These are phyloP conservation scores for Clistopyga incitator DNA, from an alignment of 2,888 invertebrate genomes.

Conservation along the genomic window DNA sequence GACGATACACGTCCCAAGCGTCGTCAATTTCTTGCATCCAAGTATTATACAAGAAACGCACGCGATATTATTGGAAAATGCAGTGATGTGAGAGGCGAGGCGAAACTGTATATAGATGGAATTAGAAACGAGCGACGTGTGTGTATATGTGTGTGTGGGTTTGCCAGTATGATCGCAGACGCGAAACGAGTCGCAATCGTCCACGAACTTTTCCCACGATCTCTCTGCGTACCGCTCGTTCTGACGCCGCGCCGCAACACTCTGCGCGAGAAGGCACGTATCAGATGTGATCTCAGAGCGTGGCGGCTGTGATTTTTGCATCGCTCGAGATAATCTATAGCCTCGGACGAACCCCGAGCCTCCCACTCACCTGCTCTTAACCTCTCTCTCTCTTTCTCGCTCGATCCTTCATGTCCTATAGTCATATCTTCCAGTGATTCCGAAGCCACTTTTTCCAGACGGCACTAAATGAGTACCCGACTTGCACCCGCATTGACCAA, in stretches of 20 bases:
- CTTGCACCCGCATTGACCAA: constrained; percentile 14
- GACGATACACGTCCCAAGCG: constrained; percentile 3
- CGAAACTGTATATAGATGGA: constrained; percentile 27
- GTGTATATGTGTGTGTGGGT: constrained; percentile 6
- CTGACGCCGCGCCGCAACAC: constrained; percentile 35
- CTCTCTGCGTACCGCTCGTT: constrained; percentile 61
- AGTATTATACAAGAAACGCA: constrained; percentile 18
- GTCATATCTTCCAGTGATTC: constrained; percentile 1
- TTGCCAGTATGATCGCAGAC: constrained; percentile 3
- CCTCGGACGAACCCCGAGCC: constrained; percentile 55
- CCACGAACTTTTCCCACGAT: constrained; percentile 70
- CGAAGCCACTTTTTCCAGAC: constrained; percentile 1
- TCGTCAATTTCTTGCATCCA: background rate
- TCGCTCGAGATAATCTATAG: constrained; percentile 71
- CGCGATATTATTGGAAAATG: constrained; percentile 39
- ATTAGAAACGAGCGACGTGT: constrained; percentile 48
- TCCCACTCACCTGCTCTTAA: constrained; percentile 39
- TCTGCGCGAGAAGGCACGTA: constrained; percentile 57
- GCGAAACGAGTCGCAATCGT: constrained; percentile 65
- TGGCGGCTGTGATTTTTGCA: constrained; percentile 72
- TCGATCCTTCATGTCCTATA: background rate
- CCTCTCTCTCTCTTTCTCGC: constrained; percentile 12
- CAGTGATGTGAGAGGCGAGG: constrained; percentile 2
- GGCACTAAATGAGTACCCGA: constrained; percentile 19
- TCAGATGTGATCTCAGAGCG: constrained; percentile 71